Evolutionary conservation across 2,113 vertebrate genomes (phyloP).

Genomic region (Ramphastos sulfuratus): DNA sequence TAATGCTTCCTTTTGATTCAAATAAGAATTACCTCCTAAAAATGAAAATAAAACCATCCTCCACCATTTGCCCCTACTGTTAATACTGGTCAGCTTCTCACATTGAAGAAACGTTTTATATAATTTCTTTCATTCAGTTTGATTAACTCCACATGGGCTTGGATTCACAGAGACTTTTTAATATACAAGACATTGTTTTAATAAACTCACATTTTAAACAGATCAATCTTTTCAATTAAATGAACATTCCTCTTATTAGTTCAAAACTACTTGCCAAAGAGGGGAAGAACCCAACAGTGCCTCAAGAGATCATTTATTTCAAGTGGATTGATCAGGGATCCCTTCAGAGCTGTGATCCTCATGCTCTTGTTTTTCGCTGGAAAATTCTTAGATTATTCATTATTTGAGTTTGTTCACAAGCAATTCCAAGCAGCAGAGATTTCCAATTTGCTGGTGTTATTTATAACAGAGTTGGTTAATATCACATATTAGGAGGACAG

Average conservation of each 20-base stretch:
- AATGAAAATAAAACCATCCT: neutral
- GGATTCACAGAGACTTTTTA: neutral
- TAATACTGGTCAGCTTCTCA: neutral
- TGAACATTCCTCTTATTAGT: neutral
- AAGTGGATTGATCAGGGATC: constrained; percentile 2
- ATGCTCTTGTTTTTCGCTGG: neutral
- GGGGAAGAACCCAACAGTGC: neutral
- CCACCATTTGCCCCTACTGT: neutral
- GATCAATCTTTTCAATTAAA: neutral
- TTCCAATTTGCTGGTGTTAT: constrained; percentile 24
- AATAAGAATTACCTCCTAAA: neutral
- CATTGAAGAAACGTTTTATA: neutral
- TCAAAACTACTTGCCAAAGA: neutral
- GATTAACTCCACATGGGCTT: neutral
- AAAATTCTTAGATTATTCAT: constrained; percentile 20
- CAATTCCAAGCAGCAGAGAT: neutral
- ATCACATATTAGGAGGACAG: neutral
- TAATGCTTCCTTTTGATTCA: neutral
- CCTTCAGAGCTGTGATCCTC: constrained; percentile 28
- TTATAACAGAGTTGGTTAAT: constrained; percentile 3
- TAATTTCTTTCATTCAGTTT: neutral
- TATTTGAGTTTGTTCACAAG: constrained; percentile 10
- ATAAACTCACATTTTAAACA: neutral
- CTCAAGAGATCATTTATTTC: neutral
- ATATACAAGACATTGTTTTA: neutral